These are phyloP conservation scores for Mimachlamys varia DNA, from an alignment of 2,888 invertebrate species.

Conservation along the genomic window DNA sequence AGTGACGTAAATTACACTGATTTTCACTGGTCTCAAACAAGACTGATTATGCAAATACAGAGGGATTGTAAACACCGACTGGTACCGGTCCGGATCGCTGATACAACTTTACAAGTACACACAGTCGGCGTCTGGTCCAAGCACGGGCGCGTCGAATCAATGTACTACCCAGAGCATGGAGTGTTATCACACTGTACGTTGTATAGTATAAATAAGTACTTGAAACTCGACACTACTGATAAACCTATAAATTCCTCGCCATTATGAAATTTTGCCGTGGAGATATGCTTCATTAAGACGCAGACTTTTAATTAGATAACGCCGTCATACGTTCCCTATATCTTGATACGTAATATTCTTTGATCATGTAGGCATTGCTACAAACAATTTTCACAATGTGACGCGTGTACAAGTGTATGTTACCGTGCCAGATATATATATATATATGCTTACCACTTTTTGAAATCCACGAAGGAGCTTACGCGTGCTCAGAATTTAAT, in stretches of 20 bases:
- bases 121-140: background rate
- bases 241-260: background rate
- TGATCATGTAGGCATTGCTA: no score
- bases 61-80: background rate
- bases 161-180: background rate
- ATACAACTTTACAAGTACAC: background rate
- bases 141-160: background rate
- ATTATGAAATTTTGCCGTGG: background rate
- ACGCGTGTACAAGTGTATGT: no score
- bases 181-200: background rate
- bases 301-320: background rate
- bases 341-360: background rate
- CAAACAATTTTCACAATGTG: no score
- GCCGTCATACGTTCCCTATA: background rate
- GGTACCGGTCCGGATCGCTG: background rate
- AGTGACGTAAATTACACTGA: no score
- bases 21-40: background rate
- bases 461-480: no score
- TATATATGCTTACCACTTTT: no score
- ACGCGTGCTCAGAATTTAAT: no score
- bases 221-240: background rate
- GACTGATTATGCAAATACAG: background rate
- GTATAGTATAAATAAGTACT: background rate
- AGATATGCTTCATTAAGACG: background rate
- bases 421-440: no score